Evolutionary conservation across 2,113 vertebrate genomes (phyloP).

Genomic region (Rafetus swinhoei): DNA sequence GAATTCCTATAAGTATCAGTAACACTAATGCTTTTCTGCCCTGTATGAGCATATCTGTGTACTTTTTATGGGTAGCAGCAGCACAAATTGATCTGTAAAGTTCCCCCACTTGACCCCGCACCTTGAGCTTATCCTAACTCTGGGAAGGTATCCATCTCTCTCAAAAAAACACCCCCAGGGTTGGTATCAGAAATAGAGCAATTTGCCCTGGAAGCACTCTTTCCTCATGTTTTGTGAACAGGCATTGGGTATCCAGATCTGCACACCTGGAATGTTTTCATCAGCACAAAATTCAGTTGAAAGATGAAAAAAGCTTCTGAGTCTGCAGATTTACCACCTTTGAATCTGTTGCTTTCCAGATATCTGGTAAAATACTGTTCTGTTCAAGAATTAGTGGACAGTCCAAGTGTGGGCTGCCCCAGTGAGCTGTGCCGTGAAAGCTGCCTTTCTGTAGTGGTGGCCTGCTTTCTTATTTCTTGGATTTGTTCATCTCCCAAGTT

Average conservation of each 20-base stretch:
- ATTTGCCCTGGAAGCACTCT: neutral
- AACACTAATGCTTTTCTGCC: neutral
- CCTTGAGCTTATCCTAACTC: neutral
- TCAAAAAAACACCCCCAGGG: neutral
- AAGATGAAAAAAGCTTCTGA: neutral
- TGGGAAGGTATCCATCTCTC: neutral
- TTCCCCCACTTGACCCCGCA: neutral
- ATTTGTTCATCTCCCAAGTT: neutral
- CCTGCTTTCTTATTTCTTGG: neutral
- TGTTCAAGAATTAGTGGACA: neutral
- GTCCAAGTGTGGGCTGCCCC: accelerated
- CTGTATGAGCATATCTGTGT: neutral
- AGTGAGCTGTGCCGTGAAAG: neutral
- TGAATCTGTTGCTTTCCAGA: neutral
- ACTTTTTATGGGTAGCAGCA: neutral
- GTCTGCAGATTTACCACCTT: neutral
- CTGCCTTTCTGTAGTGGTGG: neutral
- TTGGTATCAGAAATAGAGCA: neutral
- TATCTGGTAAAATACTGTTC: neutral
- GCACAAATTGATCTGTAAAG: neutral
- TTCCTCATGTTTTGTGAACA: neutral
- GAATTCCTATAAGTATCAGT: neutral
- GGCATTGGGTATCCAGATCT: neutral
- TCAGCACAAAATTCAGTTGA: neutral
- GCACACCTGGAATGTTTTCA: neutral